These are phyloP conservation scores for Eleginops maclovinus DNA, from an alignment of 2,113 vertebrate genomes.

Conservation along the genomic window DNA sequence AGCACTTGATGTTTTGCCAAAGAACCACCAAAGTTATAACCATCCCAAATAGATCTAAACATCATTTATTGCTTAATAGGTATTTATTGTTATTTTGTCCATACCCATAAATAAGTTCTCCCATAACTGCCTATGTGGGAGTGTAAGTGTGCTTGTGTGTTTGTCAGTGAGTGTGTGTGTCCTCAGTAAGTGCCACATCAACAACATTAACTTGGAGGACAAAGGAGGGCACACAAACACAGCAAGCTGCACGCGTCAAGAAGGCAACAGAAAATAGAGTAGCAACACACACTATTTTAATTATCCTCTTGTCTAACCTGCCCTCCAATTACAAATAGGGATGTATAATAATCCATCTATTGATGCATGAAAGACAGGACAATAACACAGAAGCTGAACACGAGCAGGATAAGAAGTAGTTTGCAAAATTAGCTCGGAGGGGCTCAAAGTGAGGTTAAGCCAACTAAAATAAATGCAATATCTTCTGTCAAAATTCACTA, in stretches of 20 bases:
- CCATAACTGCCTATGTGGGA: slow-evolving; percentile 29
- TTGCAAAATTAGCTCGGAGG: slow-evolving; percentile 58
- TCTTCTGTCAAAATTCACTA: slow-evolving; percentile 22
- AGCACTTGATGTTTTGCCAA: too few species aligned
- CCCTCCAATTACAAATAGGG: slow-evolving; percentile 80
- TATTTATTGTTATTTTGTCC: too few species aligned
- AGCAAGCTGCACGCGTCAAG: slow-evolving; percentile 53
- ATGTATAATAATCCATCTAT: slow-evolving; percentile 82
- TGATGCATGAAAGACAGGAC: slow-evolving; percentile 81
- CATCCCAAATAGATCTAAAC: slow-evolving; percentile 17
- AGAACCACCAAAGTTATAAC: background rate
- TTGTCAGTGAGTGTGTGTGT: slow-evolving; percentile 65
- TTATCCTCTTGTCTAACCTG: slow-evolving; percentile 80
- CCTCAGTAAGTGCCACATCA: slow-evolving; percentile 76
- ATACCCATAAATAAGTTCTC: slow-evolving; percentile 39
- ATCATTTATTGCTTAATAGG: slow-evolving; percentile 6
- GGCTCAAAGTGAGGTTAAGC: slow-evolving; percentile 52
- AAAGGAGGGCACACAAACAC: slow-evolving; percentile 71
- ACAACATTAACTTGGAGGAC: slow-evolving; percentile 81
- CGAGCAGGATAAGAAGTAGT: slow-evolving; percentile 54
- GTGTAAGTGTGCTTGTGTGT: slow-evolving; percentile 46
- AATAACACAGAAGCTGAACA: slow-evolving; percentile 69
- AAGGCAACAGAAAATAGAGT: slow-evolving; percentile 73
- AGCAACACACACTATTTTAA: slow-evolving; percentile 78
- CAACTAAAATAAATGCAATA: slow-evolving; percentile 47